phyloP scores from a whole-genome alignment of 2,888 invertebrate species.

The Ypsolopha sequella region DNA sequence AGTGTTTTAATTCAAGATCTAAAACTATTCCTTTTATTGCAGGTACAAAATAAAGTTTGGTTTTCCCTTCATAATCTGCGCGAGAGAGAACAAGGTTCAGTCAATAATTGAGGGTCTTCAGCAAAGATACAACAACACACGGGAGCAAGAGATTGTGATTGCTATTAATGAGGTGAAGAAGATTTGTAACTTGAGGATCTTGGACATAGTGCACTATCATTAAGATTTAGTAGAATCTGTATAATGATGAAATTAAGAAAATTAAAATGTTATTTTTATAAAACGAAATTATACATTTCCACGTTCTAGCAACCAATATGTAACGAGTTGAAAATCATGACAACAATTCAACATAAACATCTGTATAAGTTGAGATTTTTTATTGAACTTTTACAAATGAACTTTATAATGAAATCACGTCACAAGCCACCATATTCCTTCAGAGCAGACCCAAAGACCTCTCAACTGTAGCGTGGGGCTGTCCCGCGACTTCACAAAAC shows the following conservation, averaged over 20 bases:
- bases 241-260: no score
- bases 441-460: constrained; percentile 75
- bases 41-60: constrained; percentile 76
- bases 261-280: no score
- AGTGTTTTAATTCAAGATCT: no score
- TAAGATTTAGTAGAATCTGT: not conserved
- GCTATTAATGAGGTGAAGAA: constrained; percentile 78
- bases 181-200: constrained; percentile 72
- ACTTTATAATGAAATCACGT: no score
- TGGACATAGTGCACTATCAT: constrained; percentile 49
- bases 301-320: no score
- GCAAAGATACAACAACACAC: constrained; percentile 60
- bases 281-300: no score
- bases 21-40: constrained; percentile 26
- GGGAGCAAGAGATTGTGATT: constrained; percentile 63
- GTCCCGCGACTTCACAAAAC: constrained; percentile 79
- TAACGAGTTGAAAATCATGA: no score
- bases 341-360: no score
- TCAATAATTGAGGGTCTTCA: constrained; percentile 71
- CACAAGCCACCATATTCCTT: constrained; percentile 8
- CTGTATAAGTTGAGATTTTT: no score
- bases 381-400: no score
- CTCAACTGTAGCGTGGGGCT: constrained; percentile 88
- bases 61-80: constrained; percentile 79
- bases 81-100: constrained; percentile 71